Percentiles rank a stretch among this genome's conserved stretches.
These are phyloP conservation scores for Karalla daura DNA, from an alignment of 2,797 vertebrate genomes.

Conservation along the genomic window DNA sequence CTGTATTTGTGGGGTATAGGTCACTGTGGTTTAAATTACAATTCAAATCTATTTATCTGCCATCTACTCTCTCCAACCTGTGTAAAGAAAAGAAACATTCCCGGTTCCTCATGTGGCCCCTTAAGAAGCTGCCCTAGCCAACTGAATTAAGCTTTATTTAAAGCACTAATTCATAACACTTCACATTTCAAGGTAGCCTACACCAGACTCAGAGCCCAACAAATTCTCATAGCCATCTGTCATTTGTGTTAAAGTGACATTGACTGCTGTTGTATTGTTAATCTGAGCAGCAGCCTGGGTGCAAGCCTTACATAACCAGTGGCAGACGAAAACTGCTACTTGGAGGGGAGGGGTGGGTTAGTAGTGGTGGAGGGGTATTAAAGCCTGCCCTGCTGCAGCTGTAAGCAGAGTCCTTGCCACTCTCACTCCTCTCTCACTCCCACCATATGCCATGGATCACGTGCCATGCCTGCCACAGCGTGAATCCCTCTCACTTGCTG, in stretches of 20 bases:
- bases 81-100: no score
- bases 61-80: no score
- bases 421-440: conserved; percentile 55
- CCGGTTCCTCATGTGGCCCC: no score
- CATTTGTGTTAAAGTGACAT: conserved; percentile 36
- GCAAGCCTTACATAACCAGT: conserved; percentile 66
- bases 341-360: no score
- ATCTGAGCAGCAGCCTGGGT: conserved; percentile 47
- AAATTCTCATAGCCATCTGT: conserved; percentile 29
- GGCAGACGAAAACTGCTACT: conserved; percentile 70
- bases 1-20: no score
- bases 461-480: conserved; percentile 30
- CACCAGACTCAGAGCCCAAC: conserved; percentile 10
- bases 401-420: conserved; percentile 53
- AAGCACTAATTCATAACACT: no score
- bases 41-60: no score
- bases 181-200: no score
- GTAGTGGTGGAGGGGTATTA: no score
- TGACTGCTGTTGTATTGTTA: conserved; percentile 52
- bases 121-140: no score
- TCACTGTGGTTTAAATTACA: no score
- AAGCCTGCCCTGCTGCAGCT: conserved; percentile 61
- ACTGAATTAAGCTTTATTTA: no score
- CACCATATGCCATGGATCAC: conserved; percentile 69
- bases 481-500: conserved; percentile 18